Conservation (phyloP, 1,140 invertebrate genomes). For the Drosophila neocordata region DNA sequence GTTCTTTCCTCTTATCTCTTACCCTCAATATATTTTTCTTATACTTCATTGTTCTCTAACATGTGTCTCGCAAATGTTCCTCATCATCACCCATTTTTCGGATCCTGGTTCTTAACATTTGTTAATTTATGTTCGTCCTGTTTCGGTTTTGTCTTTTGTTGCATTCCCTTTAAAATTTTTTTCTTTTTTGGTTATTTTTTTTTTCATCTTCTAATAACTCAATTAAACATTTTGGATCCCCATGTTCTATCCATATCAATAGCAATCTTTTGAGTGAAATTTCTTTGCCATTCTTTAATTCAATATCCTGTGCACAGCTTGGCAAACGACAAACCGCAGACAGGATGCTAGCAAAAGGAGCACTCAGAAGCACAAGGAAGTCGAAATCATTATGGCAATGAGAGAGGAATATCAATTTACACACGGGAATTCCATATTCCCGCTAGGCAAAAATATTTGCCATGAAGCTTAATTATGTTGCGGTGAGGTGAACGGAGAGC, state of each 20-base stretch:
- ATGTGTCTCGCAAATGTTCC: constrained; percentile 74
- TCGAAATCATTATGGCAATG: constrained; percentile 69
- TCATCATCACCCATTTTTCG: constrained; percentile 44
- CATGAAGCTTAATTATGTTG: constrained; percentile 61
- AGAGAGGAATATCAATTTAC: constrained; percentile 78
- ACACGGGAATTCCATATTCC: constrained; percentile 36
- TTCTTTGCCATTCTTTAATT: constrained; percentile 69
- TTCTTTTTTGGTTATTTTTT: constrained; percentile 37
- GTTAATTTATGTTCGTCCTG: constrained; percentile 51
- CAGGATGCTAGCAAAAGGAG: constrained; percentile 57
- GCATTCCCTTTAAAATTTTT: constrained; percentile 27
- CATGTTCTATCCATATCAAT: constrained; percentile 47
- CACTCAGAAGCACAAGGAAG: constrained; percentile 53
- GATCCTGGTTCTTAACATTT: constrained; percentile 33
- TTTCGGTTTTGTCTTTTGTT: constrained; percentile 26
- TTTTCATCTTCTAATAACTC: constrained; percentile 64
- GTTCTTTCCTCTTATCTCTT: constrained; percentile 34
- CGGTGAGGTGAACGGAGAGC: constrained; percentile 13
- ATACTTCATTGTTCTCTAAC: constrained; percentile 42
- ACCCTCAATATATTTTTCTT: constrained; percentile 33
- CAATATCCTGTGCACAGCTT: constrained; percentile 63
- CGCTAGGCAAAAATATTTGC: constrained; percentile 25
- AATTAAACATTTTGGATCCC: constrained; percentile 59
- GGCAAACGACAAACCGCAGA: constrained; percentile 48
- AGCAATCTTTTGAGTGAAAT: constrained; percentile 65